Conservation (phyloP, 2,113 vertebrate genomes). For the Carlito syrichta region DNA sequence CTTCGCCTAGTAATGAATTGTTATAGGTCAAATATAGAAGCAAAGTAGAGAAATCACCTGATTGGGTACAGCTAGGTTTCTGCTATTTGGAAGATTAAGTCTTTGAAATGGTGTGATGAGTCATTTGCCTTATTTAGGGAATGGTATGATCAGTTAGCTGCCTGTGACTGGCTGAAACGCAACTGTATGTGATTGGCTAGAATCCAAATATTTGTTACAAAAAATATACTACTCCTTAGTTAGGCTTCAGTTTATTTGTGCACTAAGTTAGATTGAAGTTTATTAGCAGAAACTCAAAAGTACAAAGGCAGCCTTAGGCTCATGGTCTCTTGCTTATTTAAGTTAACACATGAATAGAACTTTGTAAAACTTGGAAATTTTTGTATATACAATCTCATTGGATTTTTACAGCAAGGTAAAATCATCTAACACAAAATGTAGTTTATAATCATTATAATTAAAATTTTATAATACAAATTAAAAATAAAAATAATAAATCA, state of each 20-base stretch:
- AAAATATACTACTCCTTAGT: no score
- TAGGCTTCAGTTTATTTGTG: not conserved
- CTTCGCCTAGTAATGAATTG: not conserved
- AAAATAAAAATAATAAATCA: no score
- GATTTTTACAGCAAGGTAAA: not conserved
- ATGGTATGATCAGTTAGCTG: not conserved
- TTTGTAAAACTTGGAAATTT: not conserved
- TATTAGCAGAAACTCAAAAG: not conserved
- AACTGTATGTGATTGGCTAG: not conserved
- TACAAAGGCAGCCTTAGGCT: not conserved
- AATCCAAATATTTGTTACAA: not conserved
- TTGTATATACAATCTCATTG: not conserved
- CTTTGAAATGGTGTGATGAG: no score
- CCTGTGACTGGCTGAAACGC: not conserved
- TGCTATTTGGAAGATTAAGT: no score
- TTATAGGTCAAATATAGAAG: not conserved
- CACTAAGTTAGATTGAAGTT: not conserved
- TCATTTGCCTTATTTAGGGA: not conserved
- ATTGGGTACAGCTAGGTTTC: not conserved
- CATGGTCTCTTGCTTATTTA: not conserved
- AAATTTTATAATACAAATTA: no score
- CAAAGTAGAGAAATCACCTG: not conserved
- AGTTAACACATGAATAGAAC: not conserved
- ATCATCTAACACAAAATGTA: no score
- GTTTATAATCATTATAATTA: no score